Evolutionary conservation across 2,113 vertebrate genomes (phyloP).

Genomic region (Prunella fulvescens): DNA sequence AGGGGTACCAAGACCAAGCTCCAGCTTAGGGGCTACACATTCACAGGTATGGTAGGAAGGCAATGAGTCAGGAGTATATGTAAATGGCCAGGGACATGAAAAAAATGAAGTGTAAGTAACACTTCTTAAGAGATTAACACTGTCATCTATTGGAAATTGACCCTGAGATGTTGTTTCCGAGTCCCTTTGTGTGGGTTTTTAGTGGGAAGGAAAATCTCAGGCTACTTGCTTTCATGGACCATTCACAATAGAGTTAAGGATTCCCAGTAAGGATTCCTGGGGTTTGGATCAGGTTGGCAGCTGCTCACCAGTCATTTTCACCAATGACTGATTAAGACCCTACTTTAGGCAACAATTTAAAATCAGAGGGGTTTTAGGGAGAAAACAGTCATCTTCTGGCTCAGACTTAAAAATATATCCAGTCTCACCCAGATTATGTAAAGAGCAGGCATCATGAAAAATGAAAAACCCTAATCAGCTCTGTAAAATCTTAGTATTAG

Average conservation of each 20-base stretch:
- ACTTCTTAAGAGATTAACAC: not conserved
- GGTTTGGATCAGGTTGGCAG: not conserved
- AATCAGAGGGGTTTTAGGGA: not conserved
- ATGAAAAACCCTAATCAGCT: not conserved
- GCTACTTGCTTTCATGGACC: not conserved
- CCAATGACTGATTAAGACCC: not conserved
- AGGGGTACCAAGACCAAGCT: not conserved
- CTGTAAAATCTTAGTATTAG: not conserved
- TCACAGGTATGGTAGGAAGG: not conserved
- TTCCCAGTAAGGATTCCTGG: not conserved
- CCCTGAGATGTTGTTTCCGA: not conserved
- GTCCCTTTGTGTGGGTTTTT: not conserved
- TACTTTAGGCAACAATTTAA: not conserved
- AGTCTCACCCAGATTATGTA: not conserved
- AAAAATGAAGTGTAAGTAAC: accelerated
- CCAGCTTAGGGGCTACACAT: not conserved
- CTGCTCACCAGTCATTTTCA: not conserved
- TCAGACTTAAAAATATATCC: not conserved
- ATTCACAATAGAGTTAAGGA: not conserved
- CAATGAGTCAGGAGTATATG: not conserved
- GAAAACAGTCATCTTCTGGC: not conserved
- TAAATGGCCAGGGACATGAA: not conserved
- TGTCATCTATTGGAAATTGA: not conserved
- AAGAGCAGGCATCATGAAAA: not conserved
- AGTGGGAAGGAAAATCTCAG: not conserved